Percentiles rank a stretch among this genome's conserved stretches.
Conservation (phyloP, 2,797 vertebrate genomes). For the Hemibagrus guttatus region DNA sequence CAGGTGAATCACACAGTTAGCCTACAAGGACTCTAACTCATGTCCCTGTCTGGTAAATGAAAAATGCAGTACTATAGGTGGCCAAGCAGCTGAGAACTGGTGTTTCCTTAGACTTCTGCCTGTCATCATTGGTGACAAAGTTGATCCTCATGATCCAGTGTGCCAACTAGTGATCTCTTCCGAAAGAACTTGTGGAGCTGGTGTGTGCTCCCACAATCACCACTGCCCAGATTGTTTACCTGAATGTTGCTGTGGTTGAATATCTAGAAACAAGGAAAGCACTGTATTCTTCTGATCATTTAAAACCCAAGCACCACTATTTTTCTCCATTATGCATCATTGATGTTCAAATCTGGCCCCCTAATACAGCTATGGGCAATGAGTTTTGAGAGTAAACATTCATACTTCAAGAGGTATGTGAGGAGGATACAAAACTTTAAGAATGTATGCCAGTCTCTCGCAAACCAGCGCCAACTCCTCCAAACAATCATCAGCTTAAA, state of each 20-base stretch:
- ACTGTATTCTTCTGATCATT: not conserved
- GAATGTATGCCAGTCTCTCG: constrained; percentile 38
- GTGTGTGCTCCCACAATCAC: not conserved
- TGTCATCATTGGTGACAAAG: constrained; percentile 48
- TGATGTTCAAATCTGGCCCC: constrained; percentile 11
- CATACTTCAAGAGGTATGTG: constrained; percentile 43
- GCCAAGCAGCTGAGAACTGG: constrained; percentile 53
- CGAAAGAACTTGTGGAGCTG: constrained; percentile 40
- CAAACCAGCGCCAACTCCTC: constrained; percentile 42
- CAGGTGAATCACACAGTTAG: constrained; percentile 24
- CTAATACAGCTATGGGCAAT: not conserved
- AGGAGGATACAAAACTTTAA: constrained; percentile 43
- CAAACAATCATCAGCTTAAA: constrained; percentile 24
- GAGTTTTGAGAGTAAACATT: constrained; percentile 16
- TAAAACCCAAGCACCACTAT: constrained; percentile 56
- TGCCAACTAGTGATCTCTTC: constrained; percentile 37
- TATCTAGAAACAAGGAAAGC: constrained; percentile 49
- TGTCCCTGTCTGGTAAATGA: not conserved
- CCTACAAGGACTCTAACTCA: not conserved
- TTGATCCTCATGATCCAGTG: constrained; percentile 33
- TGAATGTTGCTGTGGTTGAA: constrained; percentile 16
- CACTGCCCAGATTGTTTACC: constrained; percentile 33
- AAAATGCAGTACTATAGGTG: constrained; percentile 20
- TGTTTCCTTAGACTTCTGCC: constrained; percentile 51
- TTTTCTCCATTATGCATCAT: constrained; percentile 33